Conservation (phyloP, 2,113 vertebrate genomes). For the Accipiter cooperii region DNA sequence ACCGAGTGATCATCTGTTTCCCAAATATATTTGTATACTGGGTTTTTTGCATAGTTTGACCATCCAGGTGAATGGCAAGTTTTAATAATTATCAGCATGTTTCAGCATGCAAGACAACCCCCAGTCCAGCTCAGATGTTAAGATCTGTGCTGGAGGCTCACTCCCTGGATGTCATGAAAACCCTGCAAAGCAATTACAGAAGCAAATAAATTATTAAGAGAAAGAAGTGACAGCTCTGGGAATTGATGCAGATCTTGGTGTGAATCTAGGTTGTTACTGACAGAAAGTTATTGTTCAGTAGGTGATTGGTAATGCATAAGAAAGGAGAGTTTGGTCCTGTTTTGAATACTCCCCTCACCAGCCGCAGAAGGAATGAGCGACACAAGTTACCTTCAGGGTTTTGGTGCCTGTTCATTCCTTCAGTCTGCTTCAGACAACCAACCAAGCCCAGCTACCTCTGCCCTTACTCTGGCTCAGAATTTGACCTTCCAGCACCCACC, state of each 20-base stretch:
- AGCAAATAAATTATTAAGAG: constrained; percentile 47
- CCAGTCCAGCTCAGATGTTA: background rate
- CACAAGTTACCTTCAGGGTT: background rate
- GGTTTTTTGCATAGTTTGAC: background rate
- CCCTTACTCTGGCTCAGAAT: background rate
- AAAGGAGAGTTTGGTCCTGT: background rate
- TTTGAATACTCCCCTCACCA: background rate
- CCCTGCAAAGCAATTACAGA: constrained; percentile 12
- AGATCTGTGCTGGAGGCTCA: background rate
- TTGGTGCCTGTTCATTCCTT: background rate
- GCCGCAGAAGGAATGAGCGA: background rate
- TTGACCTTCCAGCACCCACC: background rate
- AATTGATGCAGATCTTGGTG: background rate
- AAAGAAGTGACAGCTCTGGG: constrained; percentile 10
- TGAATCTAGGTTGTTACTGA: background rate
- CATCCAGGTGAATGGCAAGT: background rate
- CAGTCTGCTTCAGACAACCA: background rate
- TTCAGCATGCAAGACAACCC: background rate
- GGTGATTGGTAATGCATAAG: background rate
- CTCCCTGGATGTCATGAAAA: background rate
- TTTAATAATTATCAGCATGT: background rate
- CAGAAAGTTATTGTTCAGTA: background rate
- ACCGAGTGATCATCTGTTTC: background rate
- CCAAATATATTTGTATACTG: background rate
- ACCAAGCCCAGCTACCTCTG: background rate